phyloP scores from a whole-genome alignment of 2,113 vertebrate genomes.

The Gallinago paraguaiae region DNA sequence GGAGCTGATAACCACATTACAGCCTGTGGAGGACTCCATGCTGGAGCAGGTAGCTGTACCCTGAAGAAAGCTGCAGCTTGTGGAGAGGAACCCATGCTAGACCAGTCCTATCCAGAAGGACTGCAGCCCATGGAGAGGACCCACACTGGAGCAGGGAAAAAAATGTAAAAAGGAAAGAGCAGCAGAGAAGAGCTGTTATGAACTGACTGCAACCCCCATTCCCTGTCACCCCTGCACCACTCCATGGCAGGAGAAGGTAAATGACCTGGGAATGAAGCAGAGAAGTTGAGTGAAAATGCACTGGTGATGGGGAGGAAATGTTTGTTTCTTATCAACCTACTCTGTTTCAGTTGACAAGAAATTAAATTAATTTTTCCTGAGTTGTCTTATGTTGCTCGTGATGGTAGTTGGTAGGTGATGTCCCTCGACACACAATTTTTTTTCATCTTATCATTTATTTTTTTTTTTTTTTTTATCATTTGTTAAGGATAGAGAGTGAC shows the following conservation, averaged over 20 bases:
- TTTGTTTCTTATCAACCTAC: background rate
- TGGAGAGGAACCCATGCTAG: accelerated
- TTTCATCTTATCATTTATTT: background rate
- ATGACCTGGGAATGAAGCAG: background rate
- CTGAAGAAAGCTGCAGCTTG: background rate
- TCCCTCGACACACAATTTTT: background rate
- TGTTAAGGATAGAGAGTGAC: background rate
- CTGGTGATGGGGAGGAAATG: accelerated
- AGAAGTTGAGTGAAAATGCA: background rate
- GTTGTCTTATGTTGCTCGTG: background rate
- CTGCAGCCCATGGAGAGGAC: background rate
- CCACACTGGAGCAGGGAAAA: accelerated
- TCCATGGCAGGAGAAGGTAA: background rate
- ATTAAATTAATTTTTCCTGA: background rate
- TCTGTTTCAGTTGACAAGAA: background rate
- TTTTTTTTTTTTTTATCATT: background rate
- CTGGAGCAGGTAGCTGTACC: background rate
- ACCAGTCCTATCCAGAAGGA: background rate
- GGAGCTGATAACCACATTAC: background rate
- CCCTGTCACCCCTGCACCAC: background rate
- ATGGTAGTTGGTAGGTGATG: background rate
- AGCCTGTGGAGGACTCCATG: too few relatives aligned
- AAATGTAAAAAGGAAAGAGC: background rate
- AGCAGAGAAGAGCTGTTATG: background rate
- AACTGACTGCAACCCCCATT: background rate